Conservation (phyloP, 2,797 vertebrate species). For the Xenentodon cancila region DNA sequence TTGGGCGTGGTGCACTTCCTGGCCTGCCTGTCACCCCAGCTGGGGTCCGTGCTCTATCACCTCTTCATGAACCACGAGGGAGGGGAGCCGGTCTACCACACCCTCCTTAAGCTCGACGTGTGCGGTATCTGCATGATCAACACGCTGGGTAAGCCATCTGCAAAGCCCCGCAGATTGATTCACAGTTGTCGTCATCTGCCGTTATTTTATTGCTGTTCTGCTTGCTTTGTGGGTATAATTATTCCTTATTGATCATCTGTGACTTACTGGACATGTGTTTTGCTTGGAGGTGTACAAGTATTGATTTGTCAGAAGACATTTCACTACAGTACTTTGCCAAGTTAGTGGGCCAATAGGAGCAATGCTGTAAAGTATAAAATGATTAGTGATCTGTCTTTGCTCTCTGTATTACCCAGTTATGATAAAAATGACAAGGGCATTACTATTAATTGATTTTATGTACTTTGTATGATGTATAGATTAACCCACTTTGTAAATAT, state of each 20-base stretch:
- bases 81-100: slow-evolving; percentile 89
- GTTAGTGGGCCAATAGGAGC: slow-evolving; percentile 21
- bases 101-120: slow-evolving; percentile 92
- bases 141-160: slow-evolving; percentile 84
- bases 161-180: slow-evolving; percentile 4
- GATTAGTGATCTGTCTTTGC: slow-evolving; percentile 31
- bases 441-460: not conserved
- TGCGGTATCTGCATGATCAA: slow-evolving; percentile 95
- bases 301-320: slow-evolving; percentile 45
- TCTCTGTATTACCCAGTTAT: slow-evolving; percentile 4
- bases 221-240: slow-evolving; percentile 28
- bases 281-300: slow-evolving; percentile 35
- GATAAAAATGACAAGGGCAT: slow-evolving; percentile 19
- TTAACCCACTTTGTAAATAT: too few species aligned
- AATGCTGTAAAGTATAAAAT: slow-evolving; percentile 29
- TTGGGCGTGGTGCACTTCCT: slow-evolving; percentile 91
- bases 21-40: slow-evolving; percentile 90
- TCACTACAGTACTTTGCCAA: slow-evolving; percentile 16
- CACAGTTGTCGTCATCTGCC: not conserved
- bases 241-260: slow-evolving; percentile 41
- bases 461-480: too few species aligned
- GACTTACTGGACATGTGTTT: slow-evolving; percentile 40
- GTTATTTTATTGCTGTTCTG: slow-evolving; percentile 25
- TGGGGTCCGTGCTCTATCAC: slow-evolving; percentile 93
- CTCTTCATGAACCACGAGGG: slow-evolving; percentile 97